Conservation (phyloP, 2,797 vertebrate species). For the Gymnoscopelus braueri region DNA sequence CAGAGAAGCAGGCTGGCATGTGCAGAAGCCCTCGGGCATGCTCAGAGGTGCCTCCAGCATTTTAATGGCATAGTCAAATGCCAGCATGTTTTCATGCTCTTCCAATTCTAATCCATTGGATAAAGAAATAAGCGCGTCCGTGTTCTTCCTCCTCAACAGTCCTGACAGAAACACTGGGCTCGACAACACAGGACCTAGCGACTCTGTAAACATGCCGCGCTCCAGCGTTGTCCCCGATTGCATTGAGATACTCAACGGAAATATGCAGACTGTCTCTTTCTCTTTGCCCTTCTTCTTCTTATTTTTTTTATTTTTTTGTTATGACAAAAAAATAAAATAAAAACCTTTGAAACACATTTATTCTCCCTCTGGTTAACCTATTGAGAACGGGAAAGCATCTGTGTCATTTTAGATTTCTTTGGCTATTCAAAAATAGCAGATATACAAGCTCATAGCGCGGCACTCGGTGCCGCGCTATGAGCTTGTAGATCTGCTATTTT, state of each 20-base stretch:
- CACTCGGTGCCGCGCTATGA: no score
- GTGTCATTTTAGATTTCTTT: no score
- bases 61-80: constrained; percentile 88
- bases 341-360: constrained; percentile 14
- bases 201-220: constrained; percentile 69
- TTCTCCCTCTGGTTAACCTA: constrained; percentile 28
- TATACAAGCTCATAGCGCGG: no score
- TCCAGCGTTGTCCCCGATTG: constrained; percentile 71
- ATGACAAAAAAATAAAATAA: constrained; percentile 16
- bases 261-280: constrained; percentile 33
- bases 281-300: neutral
- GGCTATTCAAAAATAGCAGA: no score
- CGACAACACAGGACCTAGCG: constrained; percentile 71
- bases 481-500: no score
- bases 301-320: neutral
- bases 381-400: no score
- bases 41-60: constrained; percentile 87
- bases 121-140: constrained; percentile 74
- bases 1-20: constrained; percentile 80
- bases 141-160: constrained; percentile 77
- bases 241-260: constrained; percentile 58
- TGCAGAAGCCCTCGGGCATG: constrained; percentile 81
- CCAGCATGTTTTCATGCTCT: constrained; percentile 85
- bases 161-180: constrained; percentile 75
- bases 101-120: constrained; percentile 85